A percentile compares a stretch with the other conserved stretches of the same genome.
Evolutionary conservation across 2,797 vertebrate species (phyloP).

Genomic region (Pteropus rufus): DNA sequence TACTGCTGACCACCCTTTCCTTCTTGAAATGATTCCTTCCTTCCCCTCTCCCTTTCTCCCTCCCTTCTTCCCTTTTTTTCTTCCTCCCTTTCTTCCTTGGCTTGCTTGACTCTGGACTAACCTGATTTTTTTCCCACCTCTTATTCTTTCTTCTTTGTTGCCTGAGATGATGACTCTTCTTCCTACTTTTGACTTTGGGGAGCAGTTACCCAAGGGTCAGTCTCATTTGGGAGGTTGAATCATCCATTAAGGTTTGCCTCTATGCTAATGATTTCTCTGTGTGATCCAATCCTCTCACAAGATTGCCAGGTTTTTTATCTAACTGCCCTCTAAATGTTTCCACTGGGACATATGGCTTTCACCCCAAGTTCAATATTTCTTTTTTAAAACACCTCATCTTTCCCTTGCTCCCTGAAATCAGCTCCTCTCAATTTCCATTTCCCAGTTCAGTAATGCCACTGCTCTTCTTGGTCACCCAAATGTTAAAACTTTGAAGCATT

Average conservation of each 20-base stretch:
- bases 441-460: neutral
- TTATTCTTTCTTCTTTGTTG: conserved; percentile 16
- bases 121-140: neutral
- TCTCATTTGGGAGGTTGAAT: neutral
- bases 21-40: neutral
- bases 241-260: neutral
- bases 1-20: neutral
- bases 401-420: neutral
- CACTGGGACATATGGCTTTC: neutral
- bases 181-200: neutral
- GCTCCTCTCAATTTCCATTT: neutral
- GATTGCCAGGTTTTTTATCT: neutral
- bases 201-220: neutral
- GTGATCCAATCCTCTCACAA: neutral
- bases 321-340: neutral
- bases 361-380: conserved; percentile 4
- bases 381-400: neutral
- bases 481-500: neutral
- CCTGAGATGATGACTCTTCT: neutral
- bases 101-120: neutral
- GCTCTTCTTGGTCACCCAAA: neutral
- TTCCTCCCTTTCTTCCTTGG: neutral
- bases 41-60: too few species aligned
- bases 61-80: too few species aligned
- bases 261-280: neutral